phyloP scores from a whole-genome alignment of 2,113 vertebrate species.

The Limnothrissa miodon region DNA sequence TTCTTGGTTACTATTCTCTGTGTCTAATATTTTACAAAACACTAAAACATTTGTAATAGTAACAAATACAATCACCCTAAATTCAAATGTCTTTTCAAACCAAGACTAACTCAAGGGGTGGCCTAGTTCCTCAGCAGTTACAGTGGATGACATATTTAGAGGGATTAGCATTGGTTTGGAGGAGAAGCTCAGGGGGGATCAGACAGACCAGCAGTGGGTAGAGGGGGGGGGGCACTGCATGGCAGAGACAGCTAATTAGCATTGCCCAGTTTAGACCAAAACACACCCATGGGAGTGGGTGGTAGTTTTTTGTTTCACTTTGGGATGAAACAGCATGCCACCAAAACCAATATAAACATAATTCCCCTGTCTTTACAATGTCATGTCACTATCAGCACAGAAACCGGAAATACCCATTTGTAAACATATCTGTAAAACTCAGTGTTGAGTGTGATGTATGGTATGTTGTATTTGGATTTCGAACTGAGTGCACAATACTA shows the following conservation, averaged over 20 bases:
- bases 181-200: neutral
- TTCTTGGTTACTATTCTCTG: too few species aligned
- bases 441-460: too few species aligned
- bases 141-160: neutral
- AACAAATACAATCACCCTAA: neutral
- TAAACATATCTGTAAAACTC: too few species aligned
- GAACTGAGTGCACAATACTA: neutral
- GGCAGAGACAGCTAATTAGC: constrained; percentile 66
- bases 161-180: neutral
- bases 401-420: too few species aligned
- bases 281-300: constrained; percentile 52
- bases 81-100: neutral
- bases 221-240: constrained; percentile 24
- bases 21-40: too few species aligned
- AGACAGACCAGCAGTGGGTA: neutral
- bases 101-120: neutral
- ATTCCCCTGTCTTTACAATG: neutral
- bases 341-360: constrained; percentile 57
- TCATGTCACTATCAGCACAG: neutral
- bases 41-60: too few species aligned
- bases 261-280: constrained; percentile 62
- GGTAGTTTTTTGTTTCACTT: constrained; percentile 61
- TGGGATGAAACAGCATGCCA: constrained; percentile 60
- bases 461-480: too few species aligned
- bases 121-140: neutral